Evolutionary conservation across 2,113 vertebrate genomes (phyloP), one percentile per base, ranked within the genome.

Genomic region (Gallinago paraguaiae): DNA sequence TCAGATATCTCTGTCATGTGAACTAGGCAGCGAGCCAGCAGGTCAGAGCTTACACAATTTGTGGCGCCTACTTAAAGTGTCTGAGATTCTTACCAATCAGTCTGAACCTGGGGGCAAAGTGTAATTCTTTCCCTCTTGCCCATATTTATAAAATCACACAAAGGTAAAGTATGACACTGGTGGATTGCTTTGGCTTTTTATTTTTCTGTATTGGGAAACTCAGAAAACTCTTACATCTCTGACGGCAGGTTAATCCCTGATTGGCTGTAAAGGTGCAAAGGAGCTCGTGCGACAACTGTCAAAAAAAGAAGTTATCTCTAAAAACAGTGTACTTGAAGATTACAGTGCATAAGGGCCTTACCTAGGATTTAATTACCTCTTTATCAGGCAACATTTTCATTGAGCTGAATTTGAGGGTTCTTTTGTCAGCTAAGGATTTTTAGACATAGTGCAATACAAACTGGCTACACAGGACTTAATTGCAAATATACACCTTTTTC

Each of bases 31-130:
- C 3, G 20, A 79, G 97, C 98, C 98, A 98, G 94, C 96, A 91
- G 97, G 96, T 96, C 98, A 97, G 97, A 75, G 80, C 97, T 98
- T 98, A 97, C 98, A 96, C 97, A 98, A 98, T 90, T 95, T 92
- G 89, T 98, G 98, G 98, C 97, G 97, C 98, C 98, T 98, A 82
- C 96, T 97, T 96, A 96, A 90, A 96, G 97, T 97, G 94, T 98
- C 98, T 98, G 97, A 97, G 97, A 98, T 95, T 97, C 92, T 95
- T 97, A 93, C 95, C 94, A 74, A 97, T 97, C 97, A 79, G 79
- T 92, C 86, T 95, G 95, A 95, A 96, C 98, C 98, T 94, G 91
- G 76, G 93, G 97, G 98, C 97, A 95, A 91, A 97, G 93, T 96
- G 96, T 94, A 98, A 98, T 98, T 98, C 98, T 95, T 96, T 95